Conservation (phyloP, 2,888 invertebrate genomes). For the Mechanitis messenoides region DNA sequence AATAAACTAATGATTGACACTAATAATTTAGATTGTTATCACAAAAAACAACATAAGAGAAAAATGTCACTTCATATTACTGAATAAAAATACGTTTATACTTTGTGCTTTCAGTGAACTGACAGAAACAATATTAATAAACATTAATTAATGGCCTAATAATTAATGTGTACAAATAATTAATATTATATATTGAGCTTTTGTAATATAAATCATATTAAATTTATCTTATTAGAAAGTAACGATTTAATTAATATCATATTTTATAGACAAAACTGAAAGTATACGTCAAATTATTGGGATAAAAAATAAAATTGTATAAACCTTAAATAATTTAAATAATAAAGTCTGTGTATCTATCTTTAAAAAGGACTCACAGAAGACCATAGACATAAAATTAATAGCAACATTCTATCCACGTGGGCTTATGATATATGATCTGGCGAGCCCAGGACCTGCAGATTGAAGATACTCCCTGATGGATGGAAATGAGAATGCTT, state of each 20-base stretch:
- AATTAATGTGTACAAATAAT: background rate
- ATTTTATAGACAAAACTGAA: too few relatives aligned
- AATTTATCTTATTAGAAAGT: background rate
- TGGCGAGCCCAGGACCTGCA: conserved; percentile 31
- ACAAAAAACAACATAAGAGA: background rate
- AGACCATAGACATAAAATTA: conserved; percentile 8
- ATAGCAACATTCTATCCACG: conserved; percentile 23
- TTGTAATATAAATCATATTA: background rate
- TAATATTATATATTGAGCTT: background rate
- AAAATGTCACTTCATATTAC: background rate
- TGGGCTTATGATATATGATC: conserved; percentile 43
- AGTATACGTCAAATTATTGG: too few relatives aligned
- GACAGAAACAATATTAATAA: background rate
- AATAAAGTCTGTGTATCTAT: background rate
- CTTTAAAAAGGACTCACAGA: background rate
- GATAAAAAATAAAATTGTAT: too few relatives aligned
- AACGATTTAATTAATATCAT: too few relatives aligned
- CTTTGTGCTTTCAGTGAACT: background rate
- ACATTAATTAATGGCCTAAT: background rate
- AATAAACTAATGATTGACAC: too few relatives aligned
- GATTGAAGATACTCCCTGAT: conserved; percentile 53
- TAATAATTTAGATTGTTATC: background rate
- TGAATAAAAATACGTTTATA: background rate
- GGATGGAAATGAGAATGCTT: conserved; percentile 43
- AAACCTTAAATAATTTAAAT: too few relatives aligned